Base-by-base conservation (phyloP, 1,140 invertebrate species). In the Sycophaga agraensis region DNA sequence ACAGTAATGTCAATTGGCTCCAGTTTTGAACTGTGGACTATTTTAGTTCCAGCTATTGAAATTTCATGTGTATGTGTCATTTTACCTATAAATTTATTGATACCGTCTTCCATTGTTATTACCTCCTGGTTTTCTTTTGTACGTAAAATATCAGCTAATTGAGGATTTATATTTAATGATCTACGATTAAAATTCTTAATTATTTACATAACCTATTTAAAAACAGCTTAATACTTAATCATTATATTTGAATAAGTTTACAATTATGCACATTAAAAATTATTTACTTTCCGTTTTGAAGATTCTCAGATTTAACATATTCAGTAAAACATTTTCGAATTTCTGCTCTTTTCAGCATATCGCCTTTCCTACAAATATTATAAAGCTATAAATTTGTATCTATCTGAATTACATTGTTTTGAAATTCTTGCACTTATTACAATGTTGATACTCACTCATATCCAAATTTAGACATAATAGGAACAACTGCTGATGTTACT, bases 11-110 rank as follows among this genome's bases (percentile, higher is more conserved):
- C 87, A 59, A 96, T 90, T 14, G 89, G 87, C 34, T 91, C 86
- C 60, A 95, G 78, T 77, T 92, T 89, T 40, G 89, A 88, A 69
- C 88, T 90, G 57, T 84, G 85, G 6, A 91, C 73, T 45, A 85
- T 74, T 37, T 82, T 84, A 37, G 83, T 79, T 28, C 86, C 84
- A 4, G 82, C 80, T 66, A 84, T 83, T 4, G 77, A 80, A 54
- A 94, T 84, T 73, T 90, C 86, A 63, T 88, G 91, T 54, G 87
- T 89, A 37, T 87, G 82, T 24, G 89, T 89, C 90, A 94, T 92
- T 69, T 88, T 86, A 16, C 80, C 83, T 46, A 86, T 83, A 48
- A 92, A 86, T 31, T 85, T 84, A 26, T 84, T 83, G 67, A 89
- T 87, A 6, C 93, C 74, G 67, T 90, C 87, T 69, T 92, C 91